phyloP scores from a whole-genome alignment of 2,113 vertebrate species.

The Agapornis roseicollis region DNA sequence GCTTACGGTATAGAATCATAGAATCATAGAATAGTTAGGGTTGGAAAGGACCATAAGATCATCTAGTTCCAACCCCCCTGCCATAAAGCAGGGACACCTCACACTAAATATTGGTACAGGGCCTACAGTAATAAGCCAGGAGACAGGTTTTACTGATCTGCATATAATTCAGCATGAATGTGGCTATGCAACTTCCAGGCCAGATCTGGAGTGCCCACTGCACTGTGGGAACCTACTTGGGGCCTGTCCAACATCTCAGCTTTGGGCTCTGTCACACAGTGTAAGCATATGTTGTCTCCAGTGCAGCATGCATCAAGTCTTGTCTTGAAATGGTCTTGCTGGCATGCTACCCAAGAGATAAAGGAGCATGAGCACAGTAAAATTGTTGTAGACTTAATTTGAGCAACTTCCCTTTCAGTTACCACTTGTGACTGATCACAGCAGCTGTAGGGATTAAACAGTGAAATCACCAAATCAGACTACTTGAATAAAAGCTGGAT shows the following conservation, averaged over 20 bases:
- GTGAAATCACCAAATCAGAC: background rate
- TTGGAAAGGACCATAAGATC: too few species aligned
- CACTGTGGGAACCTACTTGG: background rate
- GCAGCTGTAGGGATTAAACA: background rate
- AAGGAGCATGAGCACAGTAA: background rate
- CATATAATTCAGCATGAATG: background rate
- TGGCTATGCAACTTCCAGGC: background rate
- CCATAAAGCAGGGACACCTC: too few species aligned
- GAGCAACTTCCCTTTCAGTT: background rate
- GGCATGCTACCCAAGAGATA: background rate
- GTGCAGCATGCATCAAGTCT: background rate
- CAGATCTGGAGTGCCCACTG: background rate
- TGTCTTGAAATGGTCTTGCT: background rate
- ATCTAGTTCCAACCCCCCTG: too few species aligned
- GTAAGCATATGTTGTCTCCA: background rate
- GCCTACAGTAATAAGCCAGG: background rate
- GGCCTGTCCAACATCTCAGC: background rate
- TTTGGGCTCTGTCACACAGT: background rate
- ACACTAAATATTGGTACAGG: too few species aligned
- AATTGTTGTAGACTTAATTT: background rate
- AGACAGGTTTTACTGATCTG: constrained; percentile 8
- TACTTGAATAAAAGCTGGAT: constrained; percentile 15
- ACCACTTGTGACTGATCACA: background rate
- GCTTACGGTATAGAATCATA: background rate
- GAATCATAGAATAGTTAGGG: too few species aligned